Percentiles rank a stretch among this genome's conserved stretches.
phyloP scores from a whole-genome alignment of 2,797 vertebrate genomes.

The Tapera naevia region DNA sequence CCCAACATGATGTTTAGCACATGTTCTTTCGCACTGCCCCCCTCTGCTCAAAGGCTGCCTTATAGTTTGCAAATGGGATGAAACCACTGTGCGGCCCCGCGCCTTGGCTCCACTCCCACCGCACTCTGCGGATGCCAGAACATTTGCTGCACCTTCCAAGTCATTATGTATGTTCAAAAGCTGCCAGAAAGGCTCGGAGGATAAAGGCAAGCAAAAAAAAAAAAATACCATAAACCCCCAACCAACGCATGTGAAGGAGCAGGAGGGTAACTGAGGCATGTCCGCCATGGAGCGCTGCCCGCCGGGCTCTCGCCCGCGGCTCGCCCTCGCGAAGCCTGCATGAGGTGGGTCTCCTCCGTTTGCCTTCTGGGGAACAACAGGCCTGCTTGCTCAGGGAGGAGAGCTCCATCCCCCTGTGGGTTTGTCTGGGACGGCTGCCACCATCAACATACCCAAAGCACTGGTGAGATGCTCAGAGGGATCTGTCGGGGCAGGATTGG shows the following conservation, averaged over 20 bases:
- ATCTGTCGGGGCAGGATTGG: constrained; percentile 15
- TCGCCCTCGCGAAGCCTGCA: neutral
- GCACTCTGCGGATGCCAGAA: constrained; percentile 11
- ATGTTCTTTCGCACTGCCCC: constrained; percentile 48
- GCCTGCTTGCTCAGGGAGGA: neutral
- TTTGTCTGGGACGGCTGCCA: constrained; percentile 43
- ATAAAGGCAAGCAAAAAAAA: constrained; percentile 30
- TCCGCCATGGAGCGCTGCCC: neutral
- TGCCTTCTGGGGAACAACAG: constrained; percentile 21
- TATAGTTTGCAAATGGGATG: constrained; percentile 70
- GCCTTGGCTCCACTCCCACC: constrained; percentile 20
- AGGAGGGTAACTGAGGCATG: constrained; percentile 12
- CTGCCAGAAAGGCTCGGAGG: constrained; percentile 57
- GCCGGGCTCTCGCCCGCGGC: neutral
- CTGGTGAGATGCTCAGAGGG: neutral
- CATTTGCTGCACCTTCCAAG: constrained; percentile 58
- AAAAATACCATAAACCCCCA: neutral
- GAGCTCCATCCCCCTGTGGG: neutral
- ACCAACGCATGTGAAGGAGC: constrained; percentile 12
- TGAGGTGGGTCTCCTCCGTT: neutral
- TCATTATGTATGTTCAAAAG: constrained; percentile 37
- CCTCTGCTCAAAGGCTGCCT: constrained; percentile 66
- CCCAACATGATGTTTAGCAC: constrained; percentile 66
- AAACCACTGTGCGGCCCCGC: constrained; percentile 28
- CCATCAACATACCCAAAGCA: constrained; percentile 16